Evolutionary conservation across 1,140 invertebrate species (phyloP), one percentile per base, ranked within the genome.

Genomic region (Bombus vancouverensis): DNA sequence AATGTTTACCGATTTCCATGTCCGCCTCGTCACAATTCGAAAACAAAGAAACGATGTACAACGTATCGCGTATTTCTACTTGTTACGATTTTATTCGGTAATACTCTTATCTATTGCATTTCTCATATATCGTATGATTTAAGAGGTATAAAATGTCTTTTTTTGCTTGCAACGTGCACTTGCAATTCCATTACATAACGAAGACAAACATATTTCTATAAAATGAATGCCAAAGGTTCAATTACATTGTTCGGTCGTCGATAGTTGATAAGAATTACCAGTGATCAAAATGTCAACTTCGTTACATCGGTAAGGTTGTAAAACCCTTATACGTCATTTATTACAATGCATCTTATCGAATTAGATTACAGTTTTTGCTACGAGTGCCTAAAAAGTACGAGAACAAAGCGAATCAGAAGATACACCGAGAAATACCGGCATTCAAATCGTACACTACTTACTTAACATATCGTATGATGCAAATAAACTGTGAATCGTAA

Each of bases 241-340:
- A 53, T 62, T 62, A 62, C 12, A 25, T n/a, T 25, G 34, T 80
- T 32, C 34, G 22, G 18, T 47, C 44, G 71, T 13, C 3, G 47
- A 65, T 65, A 18, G 47, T 53, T 53, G 39, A 28, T 22, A 66
- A 32, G 34, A 70, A 53, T 53, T 53, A 53, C 34, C 12, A 53
- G 53, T 77, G 18, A 1, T 53, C 47, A 22, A 22, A 53, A 66
- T 87, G 85, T 70, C 79, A 12, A 15, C 62, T 83, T 71, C 34
- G 65, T 80, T n/a, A 37, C 15, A 57, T 62, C 18, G 82, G 39
- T 57, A 83, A 80, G 57, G 85, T 82, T 85, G 81, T 53, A 44
- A 81, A 83, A 78, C 75, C 78, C 72, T 86, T 18, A 34, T 47
- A 39, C 44, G 62, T 37, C 25, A 28, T 39, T 47, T 59, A 9